These are phyloP conservation scores for Ruditapes philippinarum DNA, from an alignment of 1,140 invertebrate genomes.

Conservation along the genomic window DNA sequence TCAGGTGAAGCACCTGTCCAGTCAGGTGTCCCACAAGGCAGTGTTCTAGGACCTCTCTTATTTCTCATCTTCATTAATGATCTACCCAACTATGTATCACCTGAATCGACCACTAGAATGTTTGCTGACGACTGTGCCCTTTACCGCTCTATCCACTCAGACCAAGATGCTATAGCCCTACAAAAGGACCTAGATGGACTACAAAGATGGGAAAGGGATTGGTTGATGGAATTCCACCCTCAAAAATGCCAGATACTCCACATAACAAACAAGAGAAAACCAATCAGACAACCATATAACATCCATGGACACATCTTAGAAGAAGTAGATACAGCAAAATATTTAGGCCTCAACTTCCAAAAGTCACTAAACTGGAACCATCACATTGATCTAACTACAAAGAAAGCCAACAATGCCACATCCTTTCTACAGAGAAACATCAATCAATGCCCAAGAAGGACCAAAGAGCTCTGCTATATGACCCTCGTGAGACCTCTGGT, in stretches of 20 bases:
- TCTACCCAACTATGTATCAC: background rate
- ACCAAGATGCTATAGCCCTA: background rate
- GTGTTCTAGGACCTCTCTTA: slow-evolving; percentile 37
- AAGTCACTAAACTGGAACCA: slow-evolving; percentile 46
- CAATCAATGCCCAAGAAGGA: no score
- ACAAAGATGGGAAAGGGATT: slow-evolving; percentile 43
- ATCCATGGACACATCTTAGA: slow-evolving; percentile 54
- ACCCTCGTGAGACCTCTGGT: no score
- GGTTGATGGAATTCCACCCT: slow-evolving; percentile 60
- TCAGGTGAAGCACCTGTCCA: slow-evolving; percentile 4
- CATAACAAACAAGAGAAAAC: slow-evolving; percentile 50
- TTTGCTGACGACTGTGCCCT: slow-evolving; percentile 34
- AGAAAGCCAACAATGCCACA: slow-evolving; percentile 39
- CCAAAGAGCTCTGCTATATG: no score
- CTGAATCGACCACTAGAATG: background rate
- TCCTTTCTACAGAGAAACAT: background rate
- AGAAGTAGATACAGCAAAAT: slow-evolving; percentile 51
- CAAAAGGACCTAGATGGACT: slow-evolving; percentile 49
- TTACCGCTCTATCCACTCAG: no score
- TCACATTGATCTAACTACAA: slow-evolving; percentile 40
- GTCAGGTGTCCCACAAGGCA: background rate
- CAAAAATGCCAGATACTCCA: slow-evolving; percentile 5
- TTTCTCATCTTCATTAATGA: slow-evolving; percentile 39
- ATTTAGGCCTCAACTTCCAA: slow-evolving; percentile 40
- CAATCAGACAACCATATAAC: slow-evolving; percentile 6